Evolutionary conservation across 2,888 invertebrate genomes (phyloP).

Genomic region (Opisthograptis luteolata): DNA sequence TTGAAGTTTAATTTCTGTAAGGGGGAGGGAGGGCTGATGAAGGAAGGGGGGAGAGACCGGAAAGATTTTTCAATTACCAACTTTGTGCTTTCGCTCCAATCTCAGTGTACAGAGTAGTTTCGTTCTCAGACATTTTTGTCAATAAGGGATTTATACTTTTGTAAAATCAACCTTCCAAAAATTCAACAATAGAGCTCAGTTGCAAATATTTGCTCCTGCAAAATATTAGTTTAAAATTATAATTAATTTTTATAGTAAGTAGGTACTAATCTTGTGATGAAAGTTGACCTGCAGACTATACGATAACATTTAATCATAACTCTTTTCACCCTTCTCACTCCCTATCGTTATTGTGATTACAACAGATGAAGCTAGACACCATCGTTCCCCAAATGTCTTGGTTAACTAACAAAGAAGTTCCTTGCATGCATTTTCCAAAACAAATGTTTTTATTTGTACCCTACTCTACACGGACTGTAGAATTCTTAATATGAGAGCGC

Average conservation of each 20-base stretch:
- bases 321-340: too few relatives aligned
- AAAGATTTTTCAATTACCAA: constrained; percentile 82
- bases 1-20: constrained; percentile 48
- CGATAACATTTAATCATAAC: too few relatives aligned
- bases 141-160: not conserved
- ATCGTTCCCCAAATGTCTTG: not conserved
- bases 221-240: too few relatives aligned
- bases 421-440: not conserved
- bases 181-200: too few relatives aligned
- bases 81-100: constrained; percentile 77
- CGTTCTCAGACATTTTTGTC: constrained; percentile 26
- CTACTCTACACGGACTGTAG: constrained; percentile 49
- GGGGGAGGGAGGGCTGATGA: constrained; percentile 30
- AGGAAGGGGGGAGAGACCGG: constrained; percentile 45
- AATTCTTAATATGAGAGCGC: constrained; percentile 84
- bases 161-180: too few relatives aligned
- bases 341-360: too few relatives aligned
- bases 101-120: constrained; percentile 60
- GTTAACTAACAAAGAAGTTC: not conserved
- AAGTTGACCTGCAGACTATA: too few relatives aligned
- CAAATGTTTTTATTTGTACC: constrained; percentile 7
- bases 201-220: too few relatives aligned
- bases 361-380: too few relatives aligned
- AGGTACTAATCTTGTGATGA: too few relatives aligned
- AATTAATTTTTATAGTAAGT: too few relatives aligned